Evolutionary conservation across 2,888 invertebrate genomes (phyloP).

Genomic region (Iphiclides podalirius): DNA sequence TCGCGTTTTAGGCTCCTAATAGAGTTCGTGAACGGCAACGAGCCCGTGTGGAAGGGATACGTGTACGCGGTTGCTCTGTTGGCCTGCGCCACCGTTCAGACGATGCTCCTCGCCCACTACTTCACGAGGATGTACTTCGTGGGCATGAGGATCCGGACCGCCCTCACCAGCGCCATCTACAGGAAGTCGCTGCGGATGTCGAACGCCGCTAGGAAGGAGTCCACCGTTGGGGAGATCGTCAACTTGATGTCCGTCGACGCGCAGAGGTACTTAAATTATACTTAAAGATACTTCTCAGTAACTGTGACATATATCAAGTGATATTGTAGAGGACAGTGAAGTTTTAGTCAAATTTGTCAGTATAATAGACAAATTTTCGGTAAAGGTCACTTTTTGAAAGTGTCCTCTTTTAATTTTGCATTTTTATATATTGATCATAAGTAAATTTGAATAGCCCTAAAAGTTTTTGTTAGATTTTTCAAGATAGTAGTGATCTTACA

Average conservation of each 20-base stretch:
- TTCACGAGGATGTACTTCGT: slow-evolving; percentile 95
- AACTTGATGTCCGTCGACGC: slow-evolving; percentile 96
- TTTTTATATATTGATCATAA: too few relatives aligned
- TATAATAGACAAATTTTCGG: too few relatives aligned
- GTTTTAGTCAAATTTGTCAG: slow-evolving; percentile 2
- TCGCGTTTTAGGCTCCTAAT: slow-evolving; percentile 82
- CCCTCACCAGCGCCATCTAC: slow-evolving; percentile 93
- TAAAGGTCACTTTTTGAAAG: too few relatives aligned
- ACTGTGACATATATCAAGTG: too few relatives aligned
- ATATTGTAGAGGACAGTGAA: too few relatives aligned
- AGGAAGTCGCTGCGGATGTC: slow-evolving; percentile 91
- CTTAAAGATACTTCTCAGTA: too few relatives aligned
- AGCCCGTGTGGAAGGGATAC: slow-evolving; percentile 92
- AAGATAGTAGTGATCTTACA: too few relatives aligned
- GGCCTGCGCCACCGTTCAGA: slow-evolving; percentile 87
- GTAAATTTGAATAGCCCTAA: too few relatives aligned
- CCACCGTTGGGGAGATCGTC: slow-evolving; percentile 94
- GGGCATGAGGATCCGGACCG: slow-evolving; percentile 93
- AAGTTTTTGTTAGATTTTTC: too few relatives aligned
- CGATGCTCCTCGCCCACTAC: slow-evolving; percentile 92
- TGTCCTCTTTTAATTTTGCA: too few relatives aligned
- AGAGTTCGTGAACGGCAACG: slow-evolving; percentile 81
- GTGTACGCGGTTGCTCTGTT: slow-evolving; percentile 89
- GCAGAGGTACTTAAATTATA: slow-evolving; percentile 80
- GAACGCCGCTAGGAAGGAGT: slow-evolving; percentile 88